Conservation (phyloP, 2,113 vertebrate species). For the Brachirus orientalis region DNA sequence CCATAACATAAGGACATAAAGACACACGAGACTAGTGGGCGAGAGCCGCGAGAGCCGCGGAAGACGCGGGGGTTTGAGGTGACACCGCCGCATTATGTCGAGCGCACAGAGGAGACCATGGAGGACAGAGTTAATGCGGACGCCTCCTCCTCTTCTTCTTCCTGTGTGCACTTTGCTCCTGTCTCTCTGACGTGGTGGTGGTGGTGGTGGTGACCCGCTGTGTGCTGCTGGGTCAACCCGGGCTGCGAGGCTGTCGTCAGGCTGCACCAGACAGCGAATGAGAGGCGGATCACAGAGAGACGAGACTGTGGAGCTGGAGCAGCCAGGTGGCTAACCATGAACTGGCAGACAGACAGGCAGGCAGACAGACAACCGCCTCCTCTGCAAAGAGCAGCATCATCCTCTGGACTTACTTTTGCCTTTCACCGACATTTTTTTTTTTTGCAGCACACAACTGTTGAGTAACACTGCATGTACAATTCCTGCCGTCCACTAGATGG, state of each 20-base stretch:
- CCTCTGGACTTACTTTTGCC: too few relatives aligned
- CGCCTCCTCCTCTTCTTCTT: slow-evolving; percentile 9
- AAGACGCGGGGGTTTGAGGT: background rate
- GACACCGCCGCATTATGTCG: slow-evolving; percentile 49
- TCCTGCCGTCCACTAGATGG: too few relatives aligned
- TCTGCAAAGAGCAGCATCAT: too few relatives aligned
- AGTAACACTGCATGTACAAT: too few relatives aligned
- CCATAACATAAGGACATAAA: slow-evolving; percentile 11
- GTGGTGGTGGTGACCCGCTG: too few relatives aligned
- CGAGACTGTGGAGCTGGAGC: too few relatives aligned
- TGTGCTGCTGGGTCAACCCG: background rate
- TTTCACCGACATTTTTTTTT: too few relatives aligned
- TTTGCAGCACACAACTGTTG: too few relatives aligned
- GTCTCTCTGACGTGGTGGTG: slow-evolving; percentile 23
- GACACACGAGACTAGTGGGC: slow-evolving; percentile 8
- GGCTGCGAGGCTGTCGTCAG: background rate
- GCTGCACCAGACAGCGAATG: background rate
- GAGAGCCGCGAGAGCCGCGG: slow-evolving; percentile 6
- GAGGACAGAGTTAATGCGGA: slow-evolving; percentile 9
- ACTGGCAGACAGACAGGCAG: too few relatives aligned
- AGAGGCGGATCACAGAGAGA: too few relatives aligned
- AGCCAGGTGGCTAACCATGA: too few relatives aligned
- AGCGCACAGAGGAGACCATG: slow-evolving; percentile 1
- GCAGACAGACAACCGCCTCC: too few relatives aligned
- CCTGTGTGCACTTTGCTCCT: slow-evolving; percentile 74